Base-by-base conservation (phyloP, 2,888 invertebrate species). In the Timema podura region DNA sequence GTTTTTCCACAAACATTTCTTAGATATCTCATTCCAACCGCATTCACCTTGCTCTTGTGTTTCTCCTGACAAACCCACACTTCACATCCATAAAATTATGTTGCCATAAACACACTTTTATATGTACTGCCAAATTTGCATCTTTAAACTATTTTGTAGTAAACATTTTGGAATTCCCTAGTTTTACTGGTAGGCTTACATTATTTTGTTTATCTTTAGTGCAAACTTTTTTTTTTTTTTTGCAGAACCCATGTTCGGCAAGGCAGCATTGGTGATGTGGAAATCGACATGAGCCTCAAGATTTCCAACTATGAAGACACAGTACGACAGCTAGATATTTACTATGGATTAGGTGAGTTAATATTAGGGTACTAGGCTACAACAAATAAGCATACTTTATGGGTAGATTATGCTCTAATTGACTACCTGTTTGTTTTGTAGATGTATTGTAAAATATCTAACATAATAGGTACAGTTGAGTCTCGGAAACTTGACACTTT, bases 251-350 rank as follows among this genome's bases (percentile, higher is more conserved):
- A 15, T 44, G 15, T 66, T 1, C 71, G 71, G 6, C 71, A 71
- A 49, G 67, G 69, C 6, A 79, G 79, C 68, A 74, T 78, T 67
- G 75, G 75, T 48, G 79, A 79, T 48, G 83, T 90, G 75, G 92
- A 93, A 77, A 75, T 77, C 65, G 93, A 93, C 75, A 86, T 90
- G 71, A 90, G 90, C 81, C 84, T 91, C 65, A 92, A 92, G 83
- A 88, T 91, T 68, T 89, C 89, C 10, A 94, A 93, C 79, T 95
- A 95, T 83, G 94, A 95, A 81, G 93, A 95, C 76, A 94, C 94
- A 7, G 92, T 96, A 0, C 86, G 91, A 74, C 95, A 95, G 79
- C 83, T 97, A 72, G 95, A 96, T 82, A 91, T 93, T 77, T 96
- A 95, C 81, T 97, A 97, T 88, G 95, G 94, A 77, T 92, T 94